Percentiles rank a stretch among this genome's conserved stretches.
Evolutionary conservation across 2,888 invertebrate species (phyloP).

Genomic region (Patella ulyssiponensis): DNA sequence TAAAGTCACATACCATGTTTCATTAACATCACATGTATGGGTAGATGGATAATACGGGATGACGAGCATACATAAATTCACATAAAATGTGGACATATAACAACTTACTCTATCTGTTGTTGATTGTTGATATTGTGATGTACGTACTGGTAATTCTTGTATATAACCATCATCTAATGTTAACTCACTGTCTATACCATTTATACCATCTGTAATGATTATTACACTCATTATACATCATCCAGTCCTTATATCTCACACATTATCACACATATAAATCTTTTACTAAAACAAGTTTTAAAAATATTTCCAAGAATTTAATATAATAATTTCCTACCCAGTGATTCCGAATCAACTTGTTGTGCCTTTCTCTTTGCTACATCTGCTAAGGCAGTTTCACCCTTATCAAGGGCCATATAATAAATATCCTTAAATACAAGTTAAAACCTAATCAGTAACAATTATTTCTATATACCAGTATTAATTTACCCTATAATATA

Average conservation of each 20-base stretch:
- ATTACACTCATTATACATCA: background rate
- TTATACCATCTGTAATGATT: slow-evolving; percentile 32
- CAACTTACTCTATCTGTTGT: too few species aligned
- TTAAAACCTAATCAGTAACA: slow-evolving; percentile 36
- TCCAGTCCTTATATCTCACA: background rate
- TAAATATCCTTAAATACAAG: slow-evolving; percentile 70
- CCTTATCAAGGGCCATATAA: slow-evolving; percentile 68
- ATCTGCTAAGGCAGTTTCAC: slow-evolving; percentile 67
- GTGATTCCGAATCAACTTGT: slow-evolving; percentile 61
- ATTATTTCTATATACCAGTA: background rate
- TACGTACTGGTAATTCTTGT: slow-evolving; percentile 8
- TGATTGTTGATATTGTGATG: too few species aligned
- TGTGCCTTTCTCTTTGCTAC: slow-evolving; percentile 68
- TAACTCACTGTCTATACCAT: slow-evolving; percentile 36
- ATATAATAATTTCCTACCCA: slow-evolving; percentile 44
- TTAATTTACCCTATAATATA: background rate
- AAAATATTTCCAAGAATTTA: background rate
- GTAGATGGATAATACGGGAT: too few species aligned
- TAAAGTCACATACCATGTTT: too few species aligned
- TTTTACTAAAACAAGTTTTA: background rate
- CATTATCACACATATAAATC: background rate
- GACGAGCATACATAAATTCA: too few species aligned
- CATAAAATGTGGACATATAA: too few species aligned
- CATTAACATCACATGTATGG: too few species aligned
- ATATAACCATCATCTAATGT: slow-evolving; percentile 26